Percentiles rank a stretch among this genome's conserved stretches.
Evolutionary conservation across 2,888 invertebrate genomes (phyloP).

Genomic region (Philonicus albiceps): DNA sequence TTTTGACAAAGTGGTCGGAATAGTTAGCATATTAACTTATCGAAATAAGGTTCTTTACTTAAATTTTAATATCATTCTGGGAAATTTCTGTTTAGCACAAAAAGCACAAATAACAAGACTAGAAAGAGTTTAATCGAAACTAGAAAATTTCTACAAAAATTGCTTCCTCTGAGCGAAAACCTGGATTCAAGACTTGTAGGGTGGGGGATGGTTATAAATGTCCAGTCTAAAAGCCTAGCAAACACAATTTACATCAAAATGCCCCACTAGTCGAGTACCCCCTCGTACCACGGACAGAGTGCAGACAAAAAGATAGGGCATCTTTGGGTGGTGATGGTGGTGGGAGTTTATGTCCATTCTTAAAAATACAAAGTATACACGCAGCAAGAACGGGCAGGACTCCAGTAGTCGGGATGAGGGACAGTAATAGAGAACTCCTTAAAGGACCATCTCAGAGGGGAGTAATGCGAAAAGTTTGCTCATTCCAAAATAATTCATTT

Average conservation of each 20-base stretch:
- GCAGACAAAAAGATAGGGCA: neutral
- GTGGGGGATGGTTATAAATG: neutral
- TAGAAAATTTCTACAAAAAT: no score
- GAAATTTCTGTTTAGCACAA: no score
- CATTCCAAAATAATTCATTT: conserved; percentile 36
- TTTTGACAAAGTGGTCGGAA: no score
- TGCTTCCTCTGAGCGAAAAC: no score
- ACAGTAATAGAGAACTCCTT: conserved; percentile 1
- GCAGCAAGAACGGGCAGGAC: neutral
- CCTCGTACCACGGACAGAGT: neutral
- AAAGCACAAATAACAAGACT: no score
- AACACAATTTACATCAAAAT: neutral
- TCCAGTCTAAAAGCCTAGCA: neutral
- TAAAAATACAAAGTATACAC: conserved; percentile 9
- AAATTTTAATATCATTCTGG: no score
- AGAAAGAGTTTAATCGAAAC: no score
- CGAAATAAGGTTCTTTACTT: no score
- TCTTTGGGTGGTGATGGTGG: neutral
- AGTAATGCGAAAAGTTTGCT: conserved; percentile 29
- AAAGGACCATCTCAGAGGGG: neutral
- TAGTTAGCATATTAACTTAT: no score
- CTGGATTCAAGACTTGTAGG: no score
- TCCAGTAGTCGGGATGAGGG: neutral
- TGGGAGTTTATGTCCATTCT: neutral
- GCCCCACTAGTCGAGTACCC: no score